Evolutionary conservation across 1,140 invertebrate genomes (phyloP).

Genomic region (Drosophila auraria): DNA sequence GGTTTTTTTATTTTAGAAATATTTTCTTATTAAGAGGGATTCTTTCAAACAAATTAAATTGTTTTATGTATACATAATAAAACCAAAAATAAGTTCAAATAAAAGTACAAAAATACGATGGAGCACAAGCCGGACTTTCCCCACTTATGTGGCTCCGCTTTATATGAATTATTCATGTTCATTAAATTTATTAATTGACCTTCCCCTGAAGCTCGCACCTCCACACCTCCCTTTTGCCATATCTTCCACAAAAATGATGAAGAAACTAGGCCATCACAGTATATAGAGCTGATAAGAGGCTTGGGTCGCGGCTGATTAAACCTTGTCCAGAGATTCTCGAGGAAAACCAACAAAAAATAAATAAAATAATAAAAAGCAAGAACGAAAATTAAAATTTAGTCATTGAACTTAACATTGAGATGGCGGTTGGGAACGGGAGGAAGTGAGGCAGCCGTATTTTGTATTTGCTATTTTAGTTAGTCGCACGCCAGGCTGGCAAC

Average conservation of each 20-base stretch:
- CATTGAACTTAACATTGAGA: constrained; percentile 71
- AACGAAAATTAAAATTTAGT: constrained; percentile 66
- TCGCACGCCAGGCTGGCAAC: constrained; percentile 44
- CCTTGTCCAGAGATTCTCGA: constrained; percentile 48
- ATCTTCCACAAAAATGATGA: constrained; percentile 41
- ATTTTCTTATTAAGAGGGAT: no score
- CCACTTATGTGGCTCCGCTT: constrained; percentile 15
- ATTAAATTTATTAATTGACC: constrained; percentile 46
- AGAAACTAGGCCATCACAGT: constrained; percentile 67
- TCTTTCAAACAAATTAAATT: no score
- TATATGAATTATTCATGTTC: constrained; percentile 34
- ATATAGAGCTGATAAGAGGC: constrained; percentile 62
- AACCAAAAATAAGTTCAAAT: no score
- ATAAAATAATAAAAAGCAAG: constrained; percentile 34
- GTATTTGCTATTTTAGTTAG: constrained; percentile 24
- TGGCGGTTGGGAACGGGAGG: constrained; percentile 9
- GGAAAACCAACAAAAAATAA: constrained; percentile 45
- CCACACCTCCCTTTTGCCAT: constrained; percentile 12
- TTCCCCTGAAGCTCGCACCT: constrained; percentile 18
- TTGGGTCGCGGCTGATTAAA: constrained; percentile 59
- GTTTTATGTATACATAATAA: no score
- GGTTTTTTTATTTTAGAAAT: no score
- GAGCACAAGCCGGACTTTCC: constrained; percentile 36
- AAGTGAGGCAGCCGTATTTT: constrained; percentile 12
- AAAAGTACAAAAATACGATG: background rate